Evolutionary conservation across 2,888 invertebrate genomes (phyloP).

Genomic region (Coronaproctus castanopsis): DNA sequence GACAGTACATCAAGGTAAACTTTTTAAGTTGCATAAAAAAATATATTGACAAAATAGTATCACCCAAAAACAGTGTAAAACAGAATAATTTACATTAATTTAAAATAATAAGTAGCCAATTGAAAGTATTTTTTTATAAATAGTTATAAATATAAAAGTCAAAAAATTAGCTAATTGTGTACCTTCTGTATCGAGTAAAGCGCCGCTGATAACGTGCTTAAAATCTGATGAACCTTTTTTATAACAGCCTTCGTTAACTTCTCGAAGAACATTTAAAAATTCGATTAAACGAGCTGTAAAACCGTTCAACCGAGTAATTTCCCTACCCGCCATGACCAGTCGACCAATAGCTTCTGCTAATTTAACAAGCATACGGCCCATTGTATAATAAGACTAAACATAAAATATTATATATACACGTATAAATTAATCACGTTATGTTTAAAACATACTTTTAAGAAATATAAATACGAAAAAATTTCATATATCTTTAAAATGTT

Average conservation of each 20-base stretch:
- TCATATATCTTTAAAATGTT: too few relatives aligned
- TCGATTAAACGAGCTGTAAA: constrained; percentile 86
- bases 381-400: constrained; percentile 73
- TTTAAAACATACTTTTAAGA: too few relatives aligned
- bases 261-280: constrained; percentile 60
- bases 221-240: neutral
- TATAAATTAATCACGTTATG: too few relatives aligned
- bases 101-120: too few relatives aligned
- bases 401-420: neutral
- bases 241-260: constrained; percentile 45
- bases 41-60: too few relatives aligned
- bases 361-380: constrained; percentile 87
- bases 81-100: too few relatives aligned
- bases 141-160: too few relatives aligned
- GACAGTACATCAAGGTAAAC: too few relatives aligned
- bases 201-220: neutral
- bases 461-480: too few relatives aligned
- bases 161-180: neutral
- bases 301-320: constrained; percentile 81
- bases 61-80: too few relatives aligned
- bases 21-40: too few relatives aligned
- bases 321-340: constrained; percentile 80
- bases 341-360: constrained; percentile 94
- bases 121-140: too few relatives aligned
- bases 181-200: neutral